Evolutionary conservation across 1,140 invertebrate genomes (phyloP).

Genomic region (Polypedilum vanderplanki): DNA sequence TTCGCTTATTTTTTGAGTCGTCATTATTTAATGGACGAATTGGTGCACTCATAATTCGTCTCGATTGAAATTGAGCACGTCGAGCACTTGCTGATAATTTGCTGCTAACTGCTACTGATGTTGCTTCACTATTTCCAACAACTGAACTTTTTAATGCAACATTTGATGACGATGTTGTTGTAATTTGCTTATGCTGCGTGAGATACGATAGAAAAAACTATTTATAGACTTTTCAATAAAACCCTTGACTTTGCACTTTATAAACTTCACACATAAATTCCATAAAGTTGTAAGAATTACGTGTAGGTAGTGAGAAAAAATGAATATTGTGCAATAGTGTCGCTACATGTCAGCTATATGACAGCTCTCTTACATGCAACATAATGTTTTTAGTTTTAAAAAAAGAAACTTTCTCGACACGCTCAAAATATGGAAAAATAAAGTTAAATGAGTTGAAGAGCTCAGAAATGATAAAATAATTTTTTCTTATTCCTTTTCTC

Average conservation of each 20-base stretch:
- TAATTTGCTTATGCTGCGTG: neutral
- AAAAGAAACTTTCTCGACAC: too few species aligned
- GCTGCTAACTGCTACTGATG: neutral
- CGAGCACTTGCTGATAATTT: constrained; percentile 15
- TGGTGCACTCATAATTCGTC: constrained; percentile 43
- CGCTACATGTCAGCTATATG: constrained; percentile 2
- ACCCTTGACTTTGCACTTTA: constrained; percentile 1
- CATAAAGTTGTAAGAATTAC: neutral
- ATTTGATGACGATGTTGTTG: constrained; percentile 13
- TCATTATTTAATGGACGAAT: constrained; percentile 39
- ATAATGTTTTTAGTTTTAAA: neutral
- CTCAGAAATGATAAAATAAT: too few species aligned
- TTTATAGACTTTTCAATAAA: neutral
- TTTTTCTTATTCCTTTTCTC: too few species aligned
- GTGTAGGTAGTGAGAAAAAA: neutral
- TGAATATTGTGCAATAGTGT: constrained; percentile 4
- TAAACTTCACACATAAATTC: neutral
- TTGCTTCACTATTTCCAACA: neutral
- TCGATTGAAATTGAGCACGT: constrained; percentile 29
- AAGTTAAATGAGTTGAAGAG: too few species aligned
- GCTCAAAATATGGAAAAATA: too few species aligned
- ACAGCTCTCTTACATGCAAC: constrained; percentile 16
- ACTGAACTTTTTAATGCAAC: constrained; percentile 9
- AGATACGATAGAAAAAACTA: neutral
- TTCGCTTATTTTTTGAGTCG: constrained; percentile 39